A percentile compares a stretch with the other conserved stretches of the same genome.
phyloP scores from a whole-genome alignment of 2,888 invertebrate species.

The Apantesis nais region DNA sequence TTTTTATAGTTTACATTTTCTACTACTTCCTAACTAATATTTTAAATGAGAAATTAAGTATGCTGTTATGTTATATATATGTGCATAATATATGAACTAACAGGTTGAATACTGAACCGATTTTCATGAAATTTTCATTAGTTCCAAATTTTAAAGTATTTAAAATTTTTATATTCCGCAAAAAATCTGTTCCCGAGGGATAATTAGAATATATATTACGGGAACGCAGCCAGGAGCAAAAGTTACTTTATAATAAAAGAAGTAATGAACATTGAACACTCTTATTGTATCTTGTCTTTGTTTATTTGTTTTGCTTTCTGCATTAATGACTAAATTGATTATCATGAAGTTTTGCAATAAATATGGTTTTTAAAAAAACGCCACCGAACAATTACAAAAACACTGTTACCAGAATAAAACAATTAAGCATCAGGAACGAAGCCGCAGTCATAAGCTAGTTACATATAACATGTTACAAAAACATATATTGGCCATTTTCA shows the following conservation, averaged over 20 bases:
- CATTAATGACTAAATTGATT: background rate
- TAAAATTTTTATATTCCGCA: background rate
- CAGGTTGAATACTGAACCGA: background rate
- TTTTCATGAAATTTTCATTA: background rate
- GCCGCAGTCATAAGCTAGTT: background rate
- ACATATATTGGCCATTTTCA: conserved; percentile 8
- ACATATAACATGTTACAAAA: background rate
- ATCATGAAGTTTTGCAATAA: background rate
- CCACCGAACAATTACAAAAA: background rate
- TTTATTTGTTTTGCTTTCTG: background rate
- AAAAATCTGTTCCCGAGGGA: background rate
- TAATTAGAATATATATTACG: background rate
- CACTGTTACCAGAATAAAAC: no score
- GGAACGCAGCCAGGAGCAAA: background rate
- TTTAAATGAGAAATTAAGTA: background rate
- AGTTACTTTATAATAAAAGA: background rate
- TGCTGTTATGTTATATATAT: background rate
- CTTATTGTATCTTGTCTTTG: background rate
- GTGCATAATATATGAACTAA: background rate
- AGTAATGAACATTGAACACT: background rate
- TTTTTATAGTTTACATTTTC: background rate
- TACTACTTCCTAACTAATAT: background rate
- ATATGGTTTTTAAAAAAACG: no score
- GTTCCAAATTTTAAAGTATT: no score
- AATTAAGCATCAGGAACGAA: background rate